phyloP scores from a whole-genome alignment of 2,113 vertebrate species.

The Lampris incognitus region DNA sequence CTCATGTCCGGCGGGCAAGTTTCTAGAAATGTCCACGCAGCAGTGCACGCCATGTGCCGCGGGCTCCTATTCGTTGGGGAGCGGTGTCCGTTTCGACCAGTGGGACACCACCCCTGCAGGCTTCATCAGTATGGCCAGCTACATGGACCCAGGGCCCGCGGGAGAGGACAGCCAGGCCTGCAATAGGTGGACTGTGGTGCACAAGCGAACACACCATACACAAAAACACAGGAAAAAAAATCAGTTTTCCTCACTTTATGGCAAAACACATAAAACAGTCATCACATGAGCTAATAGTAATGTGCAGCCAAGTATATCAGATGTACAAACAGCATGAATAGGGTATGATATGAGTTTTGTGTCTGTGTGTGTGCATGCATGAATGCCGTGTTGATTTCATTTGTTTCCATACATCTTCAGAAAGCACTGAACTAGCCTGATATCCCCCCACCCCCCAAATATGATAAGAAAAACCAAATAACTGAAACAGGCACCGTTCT shows the following conservation, averaged over 20 bases:
- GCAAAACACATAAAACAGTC: too few species aligned
- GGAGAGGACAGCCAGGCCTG: conserved; percentile 86
- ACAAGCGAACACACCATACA: background rate
- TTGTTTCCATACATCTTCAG: too few species aligned
- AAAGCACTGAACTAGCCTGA: too few species aligned
- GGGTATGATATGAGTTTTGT: too few species aligned
- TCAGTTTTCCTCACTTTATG: too few species aligned
- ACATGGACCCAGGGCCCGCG: conserved; percentile 86
- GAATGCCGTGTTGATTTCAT: too few species aligned
- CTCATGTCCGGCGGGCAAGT: conserved; percentile 93
- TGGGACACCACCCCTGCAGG: conserved; percentile 94
- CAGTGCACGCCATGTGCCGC: conserved; percentile 91
- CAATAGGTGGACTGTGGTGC: conserved; percentile 81
- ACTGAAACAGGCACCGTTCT: background rate
- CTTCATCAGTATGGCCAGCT: conserved; percentile 93
- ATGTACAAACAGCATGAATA: too few species aligned
- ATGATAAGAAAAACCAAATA: too few species aligned
- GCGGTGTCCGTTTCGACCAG: conserved; percentile 95
- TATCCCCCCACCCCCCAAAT: too few species aligned
- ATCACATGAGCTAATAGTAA: too few species aligned
- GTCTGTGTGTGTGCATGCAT: too few species aligned
- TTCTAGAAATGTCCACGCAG: conserved; percentile 95
- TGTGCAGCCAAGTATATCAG: too few species aligned
- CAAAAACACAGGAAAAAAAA: background rate
- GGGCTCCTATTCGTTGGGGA: conserved; percentile 95